These are phyloP conservation scores for Heteromyza rotundicornis DNA, from an alignment of 2,888 invertebrate species.

Conservation along the genomic window DNA sequence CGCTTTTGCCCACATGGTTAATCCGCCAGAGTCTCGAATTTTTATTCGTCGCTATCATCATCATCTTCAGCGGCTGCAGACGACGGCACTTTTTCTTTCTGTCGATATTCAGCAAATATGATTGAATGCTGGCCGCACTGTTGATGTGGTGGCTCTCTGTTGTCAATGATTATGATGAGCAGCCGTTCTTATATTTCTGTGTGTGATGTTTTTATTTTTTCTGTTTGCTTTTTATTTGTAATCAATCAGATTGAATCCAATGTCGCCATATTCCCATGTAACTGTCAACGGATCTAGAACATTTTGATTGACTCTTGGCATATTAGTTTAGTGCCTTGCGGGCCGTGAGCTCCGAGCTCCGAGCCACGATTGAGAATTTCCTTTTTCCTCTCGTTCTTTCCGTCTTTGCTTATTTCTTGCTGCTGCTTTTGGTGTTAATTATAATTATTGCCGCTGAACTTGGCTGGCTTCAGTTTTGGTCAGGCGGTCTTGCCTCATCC, in stretches of 20 bases:
- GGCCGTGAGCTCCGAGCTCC: too few relatives aligned
- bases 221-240: too few relatives aligned
- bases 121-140: background rate
- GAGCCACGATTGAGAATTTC: background rate
- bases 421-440: slow-evolving; percentile 24
- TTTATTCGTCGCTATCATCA: background rate
- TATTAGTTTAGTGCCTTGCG: slow-evolving; percentile 9
- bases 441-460: slow-evolving; percentile 14
- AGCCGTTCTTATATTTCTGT: background rate
- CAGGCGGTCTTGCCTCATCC: background rate
- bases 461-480: background rate
- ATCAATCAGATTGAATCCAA: too few relatives aligned
- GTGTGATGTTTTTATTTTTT: too few relatives aligned
- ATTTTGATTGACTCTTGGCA: slow-evolving; percentile 12
- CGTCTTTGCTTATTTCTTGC: background rate
- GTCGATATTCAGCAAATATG: background rate
- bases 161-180: too few relatives aligned
- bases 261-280: background rate
- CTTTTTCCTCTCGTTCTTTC: background rate
- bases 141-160: background rate
- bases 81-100: background rate
- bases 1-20: too few relatives aligned
- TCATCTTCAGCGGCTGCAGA: background rate
- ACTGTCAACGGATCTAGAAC: background rate
- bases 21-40: too few relatives aligned